phyloP scores from a whole-genome alignment of 2,888 invertebrate genomes.

The Clitarchus hookeri region DNA sequence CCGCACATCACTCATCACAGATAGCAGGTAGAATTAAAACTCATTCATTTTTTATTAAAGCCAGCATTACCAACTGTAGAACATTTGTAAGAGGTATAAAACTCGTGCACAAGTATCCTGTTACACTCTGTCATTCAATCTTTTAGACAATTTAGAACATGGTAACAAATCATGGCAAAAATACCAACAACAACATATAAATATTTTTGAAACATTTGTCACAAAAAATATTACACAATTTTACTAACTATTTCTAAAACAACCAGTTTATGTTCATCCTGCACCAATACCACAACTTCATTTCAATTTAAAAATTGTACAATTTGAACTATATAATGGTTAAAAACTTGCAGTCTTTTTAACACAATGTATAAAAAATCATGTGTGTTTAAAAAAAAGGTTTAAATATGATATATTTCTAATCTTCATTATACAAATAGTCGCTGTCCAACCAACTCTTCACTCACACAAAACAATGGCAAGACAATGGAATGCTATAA shows the following conservation, averaged over 20 bases:
- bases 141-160: background rate
- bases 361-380: background rate
- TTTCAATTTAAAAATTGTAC: background rate
- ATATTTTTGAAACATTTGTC: background rate
- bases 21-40: too few species aligned
- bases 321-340: background rate
- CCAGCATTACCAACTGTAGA: background rate
- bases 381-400: background rate
- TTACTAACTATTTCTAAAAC: background rate
- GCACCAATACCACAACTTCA: background rate
- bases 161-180: conserved; percentile 5
- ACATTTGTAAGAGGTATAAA: background rate
- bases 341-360: background rate
- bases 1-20: too few species aligned
- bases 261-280: background rate
- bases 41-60: background rate
- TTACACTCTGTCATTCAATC: background rate
- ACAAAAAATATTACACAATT: background rate
- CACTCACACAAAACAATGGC: background rate
- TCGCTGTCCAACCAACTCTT: background rate
- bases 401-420: background rate
- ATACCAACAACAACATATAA: background rate
- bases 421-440: background rate
- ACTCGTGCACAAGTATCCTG: background rate
- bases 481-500: conserved; percentile 14